Evolutionary conservation across 2,888 invertebrate species (phyloP).

Genomic region (Drosophila limbata): DNA sequence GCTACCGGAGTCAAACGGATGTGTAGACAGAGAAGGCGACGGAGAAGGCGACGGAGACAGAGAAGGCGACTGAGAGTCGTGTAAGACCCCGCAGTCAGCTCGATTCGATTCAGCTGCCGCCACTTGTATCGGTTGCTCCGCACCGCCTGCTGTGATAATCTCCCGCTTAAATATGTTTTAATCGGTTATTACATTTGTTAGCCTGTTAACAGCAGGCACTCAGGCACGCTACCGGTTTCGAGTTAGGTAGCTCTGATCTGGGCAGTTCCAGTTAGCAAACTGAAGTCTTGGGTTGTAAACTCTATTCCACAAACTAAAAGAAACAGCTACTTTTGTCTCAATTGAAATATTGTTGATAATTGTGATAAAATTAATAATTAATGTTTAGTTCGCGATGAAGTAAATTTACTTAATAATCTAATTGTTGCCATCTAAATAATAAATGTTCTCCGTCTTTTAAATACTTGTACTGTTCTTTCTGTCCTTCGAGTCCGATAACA

Average conservation of each 20-base stretch:
- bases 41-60: not conserved
- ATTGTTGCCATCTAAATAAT: no score
- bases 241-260: slow-evolving; percentile 17
- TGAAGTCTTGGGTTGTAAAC: not conserved
- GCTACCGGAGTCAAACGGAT: slow-evolving; percentile 42
- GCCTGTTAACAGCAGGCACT: slow-evolving; percentile 25
- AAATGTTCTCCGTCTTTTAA: no score
- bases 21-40: not conserved
- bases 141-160: slow-evolving; percentile 83
- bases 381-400: no score
- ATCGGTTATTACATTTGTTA: slow-evolving; percentile 80
- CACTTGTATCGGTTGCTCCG: not conserved
- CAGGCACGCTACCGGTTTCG: slow-evolving; percentile 51
- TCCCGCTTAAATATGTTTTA: slow-evolving; percentile 82
- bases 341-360: no score
- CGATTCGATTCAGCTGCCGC: slow-evolving; percentile 20
- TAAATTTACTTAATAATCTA: no score
- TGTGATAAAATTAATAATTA: no score
- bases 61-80: slow-evolving; percentile 4
- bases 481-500: not conserved
- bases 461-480: not conserved
- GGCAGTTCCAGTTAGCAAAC: slow-evolving; percentile 9
- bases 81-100: slow-evolving; percentile 38
- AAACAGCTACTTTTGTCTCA: not conserved
- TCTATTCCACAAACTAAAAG: not conserved